Conservation (phyloP, 2,113 vertebrate species). For the Colius striatus region DNA sequence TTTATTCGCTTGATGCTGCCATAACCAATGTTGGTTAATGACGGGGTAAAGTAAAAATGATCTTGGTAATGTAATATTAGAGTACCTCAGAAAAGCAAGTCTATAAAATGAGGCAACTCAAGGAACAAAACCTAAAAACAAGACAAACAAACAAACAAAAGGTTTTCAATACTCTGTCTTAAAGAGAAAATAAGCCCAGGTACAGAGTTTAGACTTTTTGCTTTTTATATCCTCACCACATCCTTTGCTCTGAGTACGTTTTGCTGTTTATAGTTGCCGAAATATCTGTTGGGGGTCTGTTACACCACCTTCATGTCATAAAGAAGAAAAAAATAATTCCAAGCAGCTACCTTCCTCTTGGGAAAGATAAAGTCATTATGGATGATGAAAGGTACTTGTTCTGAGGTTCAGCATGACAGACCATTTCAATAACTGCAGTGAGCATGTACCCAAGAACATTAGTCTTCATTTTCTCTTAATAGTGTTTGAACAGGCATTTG, state of each 20-base stretch:
- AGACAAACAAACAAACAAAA: not conserved
- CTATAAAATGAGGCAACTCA: not conserved
- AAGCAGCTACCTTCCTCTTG: not conserved
- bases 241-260: not conserved
- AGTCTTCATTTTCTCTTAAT: not conserved
- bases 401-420: conserved; percentile 2
- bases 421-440: not conserved
- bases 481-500: not conserved
- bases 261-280: not conserved
- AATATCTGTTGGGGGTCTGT: not conserved
- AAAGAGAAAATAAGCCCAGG: not conserved
- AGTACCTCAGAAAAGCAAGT: not conserved
- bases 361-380: not conserved
- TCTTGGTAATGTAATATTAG: not conserved
- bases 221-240: not conserved
- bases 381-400: conserved; percentile 3
- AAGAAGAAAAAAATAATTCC: not conserved
- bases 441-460: not conserved
- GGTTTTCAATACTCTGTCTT: not conserved
- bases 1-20: not conserved
- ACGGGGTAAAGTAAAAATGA: not conserved
- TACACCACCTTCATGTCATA: not conserved
- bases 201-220: not conserved
- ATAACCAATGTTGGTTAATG: not conserved
- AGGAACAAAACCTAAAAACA: not conserved